Evolutionary conservation across 1,140 invertebrate species (phyloP).

Genomic region (Drosophila parvula): DNA sequence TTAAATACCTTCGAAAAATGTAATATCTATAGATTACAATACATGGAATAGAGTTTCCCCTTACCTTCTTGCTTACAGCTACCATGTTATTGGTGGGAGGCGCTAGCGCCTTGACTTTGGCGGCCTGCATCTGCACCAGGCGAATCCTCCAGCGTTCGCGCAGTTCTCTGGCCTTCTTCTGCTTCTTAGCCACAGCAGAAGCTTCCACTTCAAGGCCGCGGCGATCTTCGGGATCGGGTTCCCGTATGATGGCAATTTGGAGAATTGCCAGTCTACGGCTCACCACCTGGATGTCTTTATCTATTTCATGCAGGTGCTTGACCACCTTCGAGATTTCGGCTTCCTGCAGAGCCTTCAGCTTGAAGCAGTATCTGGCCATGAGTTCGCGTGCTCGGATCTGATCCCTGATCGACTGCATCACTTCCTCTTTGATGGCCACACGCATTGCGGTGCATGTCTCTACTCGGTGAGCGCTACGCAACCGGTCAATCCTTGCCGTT

Average conservation of each 20-base stretch:
- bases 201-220: neutral
- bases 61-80: neutral
- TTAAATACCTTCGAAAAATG: too few species aligned
- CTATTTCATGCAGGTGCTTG: neutral
- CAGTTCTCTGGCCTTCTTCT: neutral
- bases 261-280: neutral
- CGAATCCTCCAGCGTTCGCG: conserved; percentile 1
- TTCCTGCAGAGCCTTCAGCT: conserved; percentile 14
- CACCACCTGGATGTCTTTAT: neutral
- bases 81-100: neutral
- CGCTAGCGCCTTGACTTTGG: neutral
- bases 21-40: too few species aligned
- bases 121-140: neutral
- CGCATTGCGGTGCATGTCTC: neutral
- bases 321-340: conserved; percentile 11
- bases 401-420: neutral
- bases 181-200: neutral
- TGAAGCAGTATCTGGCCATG: neutral
- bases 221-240: neutral
- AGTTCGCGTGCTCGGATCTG: neutral
- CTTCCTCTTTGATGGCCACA: neutral
- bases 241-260: neutral
- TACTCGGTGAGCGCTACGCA: neutral
- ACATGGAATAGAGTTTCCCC: too few species aligned
- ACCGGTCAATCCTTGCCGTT: neutral